Evolutionary conservation across 2,888 invertebrate genomes (phyloP).

Genomic region (Eristalinus aeneus): DNA sequence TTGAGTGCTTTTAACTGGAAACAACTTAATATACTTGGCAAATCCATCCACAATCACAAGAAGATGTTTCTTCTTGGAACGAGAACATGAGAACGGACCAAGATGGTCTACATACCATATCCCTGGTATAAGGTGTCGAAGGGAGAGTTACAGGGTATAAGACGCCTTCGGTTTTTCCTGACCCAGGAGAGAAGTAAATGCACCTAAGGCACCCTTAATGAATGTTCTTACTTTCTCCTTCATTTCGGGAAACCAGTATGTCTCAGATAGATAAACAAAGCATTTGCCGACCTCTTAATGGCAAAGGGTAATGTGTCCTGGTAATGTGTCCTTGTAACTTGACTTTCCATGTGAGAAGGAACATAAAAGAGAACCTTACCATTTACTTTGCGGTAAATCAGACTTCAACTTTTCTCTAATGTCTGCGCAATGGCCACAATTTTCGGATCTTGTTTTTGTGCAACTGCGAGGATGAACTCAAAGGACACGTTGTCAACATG

Average conservation of each 20-base stretch:
- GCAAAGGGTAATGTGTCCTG: conserved; percentile 62
- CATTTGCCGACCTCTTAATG: conserved; percentile 34
- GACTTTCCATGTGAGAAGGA: background rate
- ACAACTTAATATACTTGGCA: background rate
- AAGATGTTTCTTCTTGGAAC: background rate
- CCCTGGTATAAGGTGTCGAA: background rate
- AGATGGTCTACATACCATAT: conserved; percentile 5
- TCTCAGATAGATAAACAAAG: background rate
- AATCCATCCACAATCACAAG: conserved; percentile 6
- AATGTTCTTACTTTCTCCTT: conserved; percentile 7
- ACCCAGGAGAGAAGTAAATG: background rate
- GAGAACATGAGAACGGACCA: background rate
- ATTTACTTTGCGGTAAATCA: background rate
- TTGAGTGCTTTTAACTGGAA: conserved; percentile 22
- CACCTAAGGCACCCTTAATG: conserved; percentile 25
- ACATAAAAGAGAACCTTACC: background rate
- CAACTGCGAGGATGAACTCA: conserved; percentile 19
- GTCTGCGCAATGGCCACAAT: conserved; percentile 54
- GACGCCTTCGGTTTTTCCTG: conserved; percentile 5
- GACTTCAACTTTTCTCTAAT: background rate
- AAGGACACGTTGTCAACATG: background rate
- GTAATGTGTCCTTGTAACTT: background rate
- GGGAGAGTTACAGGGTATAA: background rate
- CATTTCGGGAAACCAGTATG: conserved; percentile 16
- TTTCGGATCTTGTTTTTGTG: conserved; percentile 52